Evolutionary conservation across 2,113 vertebrate genomes (phyloP).

Genomic region (Synchiropus splendidus): DNA sequence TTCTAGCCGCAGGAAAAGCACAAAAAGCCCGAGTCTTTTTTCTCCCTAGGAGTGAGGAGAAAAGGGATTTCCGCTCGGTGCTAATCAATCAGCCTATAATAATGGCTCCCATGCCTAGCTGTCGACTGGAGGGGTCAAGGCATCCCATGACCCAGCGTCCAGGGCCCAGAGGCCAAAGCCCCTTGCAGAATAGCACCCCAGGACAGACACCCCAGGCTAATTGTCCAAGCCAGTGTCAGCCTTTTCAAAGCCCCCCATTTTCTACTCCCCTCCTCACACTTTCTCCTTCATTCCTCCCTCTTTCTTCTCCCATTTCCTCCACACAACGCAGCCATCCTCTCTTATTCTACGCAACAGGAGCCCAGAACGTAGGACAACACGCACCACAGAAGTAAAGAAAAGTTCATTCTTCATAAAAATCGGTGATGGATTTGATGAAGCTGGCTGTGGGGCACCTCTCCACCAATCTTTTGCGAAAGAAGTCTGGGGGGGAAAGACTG

Average conservation of each 20-base stretch:
- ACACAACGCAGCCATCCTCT: slow-evolving; percentile 18
- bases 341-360: slow-evolving; percentile 31
- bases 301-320: slow-evolving; percentile 6
- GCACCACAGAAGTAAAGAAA: slow-evolving; percentile 5
- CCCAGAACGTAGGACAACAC: slow-evolving; percentile 26
- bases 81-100: slow-evolving; percentile 76
- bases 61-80: slow-evolving; percentile 71
- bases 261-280: not conserved
- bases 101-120: slow-evolving; percentile 71
- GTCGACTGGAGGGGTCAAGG: slow-evolving; percentile 72
- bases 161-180: slow-evolving; percentile 56
- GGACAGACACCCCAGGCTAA: slow-evolving; percentile 66
- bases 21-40: slow-evolving; percentile 49
- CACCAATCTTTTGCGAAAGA: slow-evolving; percentile 5
- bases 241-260: slow-evolving; percentile 59
- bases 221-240: slow-evolving; percentile 70
- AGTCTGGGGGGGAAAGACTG: too few relatives aligned
- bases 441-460: too few relatives aligned
- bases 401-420: too few relatives aligned
- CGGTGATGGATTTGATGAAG: too few relatives aligned
- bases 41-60: slow-evolving; percentile 43
- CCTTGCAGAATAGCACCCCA: slow-evolving; percentile 64
- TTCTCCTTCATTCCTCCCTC: slow-evolving; percentile 3
- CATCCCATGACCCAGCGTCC: slow-evolving; percentile 68
- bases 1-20: slow-evolving; percentile 42